These are phyloP conservation scores for Pseudochirops cupreus DNA, from an alignment of 2,797 vertebrate genomes.

Conservation along the genomic window DNA sequence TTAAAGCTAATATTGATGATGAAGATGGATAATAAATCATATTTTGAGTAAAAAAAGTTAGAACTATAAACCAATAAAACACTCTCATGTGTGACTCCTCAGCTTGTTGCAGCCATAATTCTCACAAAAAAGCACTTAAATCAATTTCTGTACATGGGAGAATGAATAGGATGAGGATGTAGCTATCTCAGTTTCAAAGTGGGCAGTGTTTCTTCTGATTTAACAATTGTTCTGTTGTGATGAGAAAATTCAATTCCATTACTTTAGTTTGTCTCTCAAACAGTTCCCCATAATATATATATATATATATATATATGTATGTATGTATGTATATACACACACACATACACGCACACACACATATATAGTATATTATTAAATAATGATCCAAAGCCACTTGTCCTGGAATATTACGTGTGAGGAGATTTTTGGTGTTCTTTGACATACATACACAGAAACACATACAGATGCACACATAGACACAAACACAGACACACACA, in stretches of 20 bases:
- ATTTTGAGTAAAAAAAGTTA: background rate
- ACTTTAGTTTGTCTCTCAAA: background rate
- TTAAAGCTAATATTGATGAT: background rate
- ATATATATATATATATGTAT: no score
- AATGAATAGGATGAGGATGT: no score
- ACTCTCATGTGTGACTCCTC: no score
- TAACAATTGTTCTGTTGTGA: background rate
- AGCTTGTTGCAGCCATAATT: no score
- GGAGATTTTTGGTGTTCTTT: background rate
- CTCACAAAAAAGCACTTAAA: no score
- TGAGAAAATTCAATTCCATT: background rate
- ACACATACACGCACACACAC: no score
- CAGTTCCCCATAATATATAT: background rate
- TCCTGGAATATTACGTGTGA: background rate
- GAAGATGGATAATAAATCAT: background rate
- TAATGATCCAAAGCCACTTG: background rate
- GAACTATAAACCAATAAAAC: no score
- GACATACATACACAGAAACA: rapidly evolving
- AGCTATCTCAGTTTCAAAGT: no score
- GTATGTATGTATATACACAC: no score
- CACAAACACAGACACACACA: background rate
- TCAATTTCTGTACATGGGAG: no score
- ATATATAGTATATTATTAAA: background rate
- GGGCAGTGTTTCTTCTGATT: no score
- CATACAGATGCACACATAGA: background rate